phyloP scores from a whole-genome alignment of 2,797 vertebrate species.

The Anisognathus igniventris region DNA sequence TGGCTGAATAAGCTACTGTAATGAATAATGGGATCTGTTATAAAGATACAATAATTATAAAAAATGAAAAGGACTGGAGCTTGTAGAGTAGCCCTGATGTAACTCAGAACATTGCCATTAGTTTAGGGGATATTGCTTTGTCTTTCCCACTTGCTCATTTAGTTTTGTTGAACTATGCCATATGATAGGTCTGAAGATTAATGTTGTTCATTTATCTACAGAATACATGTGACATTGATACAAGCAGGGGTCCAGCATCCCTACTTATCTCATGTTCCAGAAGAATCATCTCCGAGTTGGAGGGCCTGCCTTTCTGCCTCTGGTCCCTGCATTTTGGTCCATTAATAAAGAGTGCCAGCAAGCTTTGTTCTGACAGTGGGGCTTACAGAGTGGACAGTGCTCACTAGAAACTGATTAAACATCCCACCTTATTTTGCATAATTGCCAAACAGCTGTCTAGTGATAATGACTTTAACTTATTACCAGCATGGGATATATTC shows the following conservation, averaged over 20 bases:
- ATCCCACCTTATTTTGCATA: slow-evolving; percentile 45
- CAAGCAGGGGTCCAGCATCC: background rate
- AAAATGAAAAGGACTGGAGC: background rate
- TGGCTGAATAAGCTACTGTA: background rate
- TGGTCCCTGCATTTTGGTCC: background rate
- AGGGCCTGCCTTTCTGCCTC: background rate
- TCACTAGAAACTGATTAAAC: slow-evolving; percentile 36
- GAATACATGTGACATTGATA: background rate
- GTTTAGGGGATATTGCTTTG: background rate
- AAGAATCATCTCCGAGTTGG: background rate
- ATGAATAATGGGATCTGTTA: background rate
- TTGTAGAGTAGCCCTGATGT: background rate
- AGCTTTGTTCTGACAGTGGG: background rate
- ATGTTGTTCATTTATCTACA: slow-evolving; percentile 37
- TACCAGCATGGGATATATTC: slow-evolving; percentile 34
- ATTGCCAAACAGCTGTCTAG: slow-evolving; percentile 53
- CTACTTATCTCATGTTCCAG: background rate
- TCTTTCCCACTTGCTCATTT: background rate
- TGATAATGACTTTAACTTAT: slow-evolving; percentile 54
- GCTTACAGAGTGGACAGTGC: background rate
- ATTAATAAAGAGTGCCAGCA: background rate
- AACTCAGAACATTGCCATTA: background rate
- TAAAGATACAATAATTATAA: background rate
- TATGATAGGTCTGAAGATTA: slow-evolving; percentile 27
- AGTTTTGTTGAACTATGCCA: background rate